Percentiles rank a stretch among this genome's conserved stretches.
phyloP scores from a whole-genome alignment of 2,797 vertebrate species.

The Gadopsis bispinosus region DNA sequence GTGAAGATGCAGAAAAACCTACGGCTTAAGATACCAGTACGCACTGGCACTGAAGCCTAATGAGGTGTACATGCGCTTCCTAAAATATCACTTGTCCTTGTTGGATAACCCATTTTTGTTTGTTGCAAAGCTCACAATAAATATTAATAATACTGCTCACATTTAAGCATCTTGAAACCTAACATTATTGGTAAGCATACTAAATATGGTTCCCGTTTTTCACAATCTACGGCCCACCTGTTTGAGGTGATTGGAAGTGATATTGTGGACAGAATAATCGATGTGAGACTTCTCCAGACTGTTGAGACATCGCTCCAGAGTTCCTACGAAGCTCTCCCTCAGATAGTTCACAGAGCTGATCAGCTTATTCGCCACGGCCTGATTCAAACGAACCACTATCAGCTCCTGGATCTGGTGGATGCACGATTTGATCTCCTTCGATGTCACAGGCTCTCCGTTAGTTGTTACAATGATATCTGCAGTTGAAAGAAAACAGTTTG shows the following conservation, averaged over 20 bases:
- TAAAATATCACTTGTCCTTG: too few relatives aligned
- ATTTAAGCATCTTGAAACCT: background rate
- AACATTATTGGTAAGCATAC: background rate
- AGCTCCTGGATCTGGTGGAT: slow-evolving; percentile 97
- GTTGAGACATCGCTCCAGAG: slow-evolving; percentile 93
- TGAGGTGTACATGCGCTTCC: background rate
- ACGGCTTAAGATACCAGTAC: background rate
- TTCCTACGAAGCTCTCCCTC: slow-evolving; percentile 97
- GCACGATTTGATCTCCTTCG: slow-evolving; percentile 94
- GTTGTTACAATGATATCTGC: slow-evolving; percentile 93
- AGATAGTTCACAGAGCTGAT: slow-evolving; percentile 98
- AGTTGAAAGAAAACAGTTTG: slow-evolving; percentile 13
- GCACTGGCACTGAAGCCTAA: background rate
- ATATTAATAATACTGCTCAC: background rate
- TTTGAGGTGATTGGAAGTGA: slow-evolving; percentile 94
- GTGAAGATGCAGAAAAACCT: slow-evolving; percentile 3
- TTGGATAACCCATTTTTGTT: background rate
- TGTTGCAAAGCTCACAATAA: background rate
- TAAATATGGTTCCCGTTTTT: background rate
- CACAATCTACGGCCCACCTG: slow-evolving; percentile 77
- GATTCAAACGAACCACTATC: slow-evolving; percentile 93
- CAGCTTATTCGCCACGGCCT: slow-evolving; percentile 96
- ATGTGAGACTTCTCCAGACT: slow-evolving; percentile 94
- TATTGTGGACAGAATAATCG: slow-evolving; percentile 88
- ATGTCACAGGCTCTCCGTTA: slow-evolving; percentile 92